phyloP scores from a whole-genome alignment of 2,888 invertebrate species.

The Stenodera caucasica region DNA sequence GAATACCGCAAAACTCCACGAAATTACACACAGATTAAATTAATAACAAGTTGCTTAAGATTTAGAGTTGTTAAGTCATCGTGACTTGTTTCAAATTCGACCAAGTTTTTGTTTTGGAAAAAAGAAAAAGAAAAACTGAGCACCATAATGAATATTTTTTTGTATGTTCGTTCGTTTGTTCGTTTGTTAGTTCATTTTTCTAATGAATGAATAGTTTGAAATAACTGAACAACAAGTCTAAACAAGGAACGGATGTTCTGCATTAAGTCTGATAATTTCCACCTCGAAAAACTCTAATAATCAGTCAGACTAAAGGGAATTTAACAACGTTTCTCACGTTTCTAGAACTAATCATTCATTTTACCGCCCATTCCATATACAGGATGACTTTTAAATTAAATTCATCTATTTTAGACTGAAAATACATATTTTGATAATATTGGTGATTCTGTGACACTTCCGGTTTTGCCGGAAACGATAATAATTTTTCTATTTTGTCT shows the following conservation, averaged over 20 bases:
- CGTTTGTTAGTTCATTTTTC: background rate
- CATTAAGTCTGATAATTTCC: slow-evolving; percentile 47
- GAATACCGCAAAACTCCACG: no score
- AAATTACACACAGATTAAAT: slow-evolving; percentile 25
- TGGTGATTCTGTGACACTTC: no score
- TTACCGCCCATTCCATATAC: slow-evolving; percentile 11
- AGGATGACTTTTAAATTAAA: no score
- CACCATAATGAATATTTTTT: slow-evolving; percentile 14
- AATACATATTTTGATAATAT: no score
- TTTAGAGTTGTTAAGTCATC: slow-evolving; percentile 21
- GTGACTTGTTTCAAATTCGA: slow-evolving; percentile 16
- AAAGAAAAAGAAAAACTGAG: slow-evolving; percentile 17
- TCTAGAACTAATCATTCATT: slow-evolving; percentile 16
- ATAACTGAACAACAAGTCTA: slow-evolving; percentile 32
- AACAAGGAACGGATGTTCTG: slow-evolving; percentile 46
- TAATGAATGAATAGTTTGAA: slow-evolving; percentile 26
- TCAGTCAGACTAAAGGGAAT: slow-evolving; percentile 30
- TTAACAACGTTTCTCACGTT: slow-evolving; percentile 34
- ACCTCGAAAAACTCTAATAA: slow-evolving; percentile 39
- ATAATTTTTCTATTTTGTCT: no score
- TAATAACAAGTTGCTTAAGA: slow-evolving; percentile 24
- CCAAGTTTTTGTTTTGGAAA: background rate
- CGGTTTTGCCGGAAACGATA: no score
- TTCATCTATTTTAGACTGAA: no score
- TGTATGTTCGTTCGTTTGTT: slow-evolving; percentile 18